Conservation (phyloP, 2,797 vertebrate species). For the Rhynchotus rufescens region DNA sequence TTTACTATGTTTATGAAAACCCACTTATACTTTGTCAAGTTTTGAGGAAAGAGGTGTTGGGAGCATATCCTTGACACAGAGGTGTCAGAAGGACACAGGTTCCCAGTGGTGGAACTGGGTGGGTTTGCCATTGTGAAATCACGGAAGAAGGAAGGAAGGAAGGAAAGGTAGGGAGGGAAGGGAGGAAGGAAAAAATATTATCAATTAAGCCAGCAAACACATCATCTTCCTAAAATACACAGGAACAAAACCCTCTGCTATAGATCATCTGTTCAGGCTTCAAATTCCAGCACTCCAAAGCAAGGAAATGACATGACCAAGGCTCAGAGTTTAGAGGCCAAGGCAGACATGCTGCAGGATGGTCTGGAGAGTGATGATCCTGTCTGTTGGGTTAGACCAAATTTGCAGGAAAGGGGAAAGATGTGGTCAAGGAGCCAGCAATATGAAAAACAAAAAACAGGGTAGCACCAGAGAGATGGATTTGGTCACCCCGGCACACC, state of each 20-base stretch:
- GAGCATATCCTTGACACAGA: background rate
- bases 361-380: background rate
- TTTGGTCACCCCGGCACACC: background rate
- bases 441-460: background rate
- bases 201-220: background rate
- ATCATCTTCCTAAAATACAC: background rate
- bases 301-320: rapidly evolving
- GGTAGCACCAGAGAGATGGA: background rate
- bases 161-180: too few relatives aligned
- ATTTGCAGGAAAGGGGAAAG: background rate
- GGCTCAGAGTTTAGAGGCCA: background rate
- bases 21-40: background rate
- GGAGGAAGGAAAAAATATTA: background rate
- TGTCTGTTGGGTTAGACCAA: background rate
- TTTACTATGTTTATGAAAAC: background rate
- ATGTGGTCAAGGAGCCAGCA: background rate
- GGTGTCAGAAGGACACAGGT: background rate
- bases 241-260: background rate
- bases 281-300: background rate
- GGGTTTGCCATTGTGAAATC: too few relatives aligned
- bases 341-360: background rate
- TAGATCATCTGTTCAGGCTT: background rate
- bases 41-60: background rate
- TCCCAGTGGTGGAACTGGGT: background rate
- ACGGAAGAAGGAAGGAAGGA: too few relatives aligned